A percentile compares a stretch with the other conserved stretches of the same genome.
Conservation (phyloP, 2,888 invertebrate species). For the Bibio marci region DNA sequence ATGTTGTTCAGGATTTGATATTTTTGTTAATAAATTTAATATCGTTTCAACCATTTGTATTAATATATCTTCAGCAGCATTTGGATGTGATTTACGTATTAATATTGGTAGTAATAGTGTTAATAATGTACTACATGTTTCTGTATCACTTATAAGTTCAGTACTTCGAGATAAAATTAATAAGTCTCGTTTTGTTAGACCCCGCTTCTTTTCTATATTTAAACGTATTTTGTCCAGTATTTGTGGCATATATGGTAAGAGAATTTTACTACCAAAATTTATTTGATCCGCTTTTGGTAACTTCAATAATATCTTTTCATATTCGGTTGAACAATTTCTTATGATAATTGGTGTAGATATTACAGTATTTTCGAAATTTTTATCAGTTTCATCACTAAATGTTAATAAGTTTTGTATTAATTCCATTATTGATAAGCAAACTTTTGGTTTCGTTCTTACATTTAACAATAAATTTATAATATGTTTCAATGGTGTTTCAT, state of each 20-base stretch:
- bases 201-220: constrained; percentile 38
- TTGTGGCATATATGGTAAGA: constrained; percentile 53
- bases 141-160: constrained; percentile 48
- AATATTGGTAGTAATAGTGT: constrained; percentile 53
- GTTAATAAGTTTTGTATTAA: constrained; percentile 59
- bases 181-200: constrained; percentile 50
- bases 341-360: constrained; percentile 26
- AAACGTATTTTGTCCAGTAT: constrained; percentile 53
- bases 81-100: constrained; percentile 40
- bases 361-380: constrained; percentile 32
- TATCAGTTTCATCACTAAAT: constrained; percentile 18
- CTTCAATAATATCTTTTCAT: constrained; percentile 1
- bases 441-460: constrained; percentile 43
- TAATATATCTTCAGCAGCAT: constrained; percentile 49
- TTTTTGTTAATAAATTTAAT: constrained; percentile 53
- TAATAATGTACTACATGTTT: constrained; percentile 51
- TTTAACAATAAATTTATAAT: constrained; percentile 54
- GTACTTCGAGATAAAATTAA: constrained; percentile 60
- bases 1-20: constrained; percentile 44
- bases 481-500: constrained; percentile 42
- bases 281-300: constrained; percentile 22
- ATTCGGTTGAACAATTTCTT: constrained; percentile 24
- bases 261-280: constrained; percentile 54
- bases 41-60: constrained; percentile 53
- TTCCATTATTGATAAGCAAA: constrained; percentile 50